Conservation (phyloP, 2,888 invertebrate species). For the Bombylius major region DNA sequence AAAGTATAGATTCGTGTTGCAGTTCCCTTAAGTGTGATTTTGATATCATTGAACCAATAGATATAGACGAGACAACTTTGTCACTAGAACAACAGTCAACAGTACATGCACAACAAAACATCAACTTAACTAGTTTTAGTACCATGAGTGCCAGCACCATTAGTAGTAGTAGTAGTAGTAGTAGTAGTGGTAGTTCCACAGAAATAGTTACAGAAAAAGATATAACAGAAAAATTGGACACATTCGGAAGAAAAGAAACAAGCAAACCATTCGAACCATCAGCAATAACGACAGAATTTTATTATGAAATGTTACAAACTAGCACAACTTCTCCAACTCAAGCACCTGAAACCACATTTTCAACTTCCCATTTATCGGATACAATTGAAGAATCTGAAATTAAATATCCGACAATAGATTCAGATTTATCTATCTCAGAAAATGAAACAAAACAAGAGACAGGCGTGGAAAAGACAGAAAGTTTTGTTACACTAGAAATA, state of each 20-base stretch:
- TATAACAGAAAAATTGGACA: neutral
- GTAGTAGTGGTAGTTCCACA: neutral
- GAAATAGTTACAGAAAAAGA: neutral
- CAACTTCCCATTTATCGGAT: too few species aligned
- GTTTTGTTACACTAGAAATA: too few species aligned
- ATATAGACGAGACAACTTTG: neutral
- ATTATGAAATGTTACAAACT: neutral
- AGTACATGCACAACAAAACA: too few species aligned
- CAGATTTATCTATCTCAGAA: too few species aligned
- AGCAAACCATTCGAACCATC: neutral
- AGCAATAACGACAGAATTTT: too few species aligned
- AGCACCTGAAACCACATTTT: neutral
- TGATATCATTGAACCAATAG: neutral
- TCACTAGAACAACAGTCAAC: too few species aligned
- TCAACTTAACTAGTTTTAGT: too few species aligned
- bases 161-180: neutral
- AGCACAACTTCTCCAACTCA: neutral
- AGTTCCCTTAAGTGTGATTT: neutral
- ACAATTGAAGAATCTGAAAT: too few species aligned
- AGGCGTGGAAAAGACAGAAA: too few species aligned
- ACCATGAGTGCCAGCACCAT: too few species aligned
- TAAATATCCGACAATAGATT: too few species aligned
- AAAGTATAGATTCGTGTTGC: constrained; percentile 54
- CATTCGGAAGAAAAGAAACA: neutral
- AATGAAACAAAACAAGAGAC: too few species aligned